Base-by-base conservation (phyloP, 2,888 invertebrate species). In the Noctua pronuba region DNA sequence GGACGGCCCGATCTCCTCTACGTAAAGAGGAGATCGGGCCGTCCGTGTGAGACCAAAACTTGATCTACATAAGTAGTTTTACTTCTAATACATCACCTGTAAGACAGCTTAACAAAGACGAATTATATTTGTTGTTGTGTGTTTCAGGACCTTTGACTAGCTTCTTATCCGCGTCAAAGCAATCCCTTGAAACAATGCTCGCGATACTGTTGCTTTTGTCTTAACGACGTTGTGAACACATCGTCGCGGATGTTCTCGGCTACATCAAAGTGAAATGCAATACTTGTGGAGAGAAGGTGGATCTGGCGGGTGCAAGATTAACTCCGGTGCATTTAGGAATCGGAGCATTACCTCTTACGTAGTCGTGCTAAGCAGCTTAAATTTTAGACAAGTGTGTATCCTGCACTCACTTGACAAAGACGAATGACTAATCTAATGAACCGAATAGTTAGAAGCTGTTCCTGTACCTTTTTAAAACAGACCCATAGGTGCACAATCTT, bases 211-310 rank as follows among this genome's bases (percentile, higher is more conserved):
- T 67, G 68, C 69, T 60, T 58, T 72, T 69, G 64, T 73, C 67
- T 60, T 71, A 83, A 85, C 55, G 38, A 85, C n/a, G 55, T 82
- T 66, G 77, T 74, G 52, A 64, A 73, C 66, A 67, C 73, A 64
- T 77, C 64, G 38, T 62, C 58, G 70, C 38, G 16, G 31, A 55
- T 24, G 35, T 82, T 67, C 79, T 75, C 66, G 6, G 35, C 72
- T 79, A 73, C 82, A 82, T 86, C 79, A 75, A 72, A 81, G 83
- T 81, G 76, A 81, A 83, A 76, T 73, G 75, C 69, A 83, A 85
- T 85, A 31, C 75, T 84, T 80, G 67, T 62, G 72, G 46, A 71
- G 74, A 71, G 72, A 73, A 81, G 82, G 65, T 80, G 62, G 72
- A 75, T 81, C 66, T 85, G 85, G 49, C 82, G 44, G 65, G 41